Base-by-base conservation (phyloP, 1,140 invertebrate species). In the Copidosoma floridanum region DNA sequence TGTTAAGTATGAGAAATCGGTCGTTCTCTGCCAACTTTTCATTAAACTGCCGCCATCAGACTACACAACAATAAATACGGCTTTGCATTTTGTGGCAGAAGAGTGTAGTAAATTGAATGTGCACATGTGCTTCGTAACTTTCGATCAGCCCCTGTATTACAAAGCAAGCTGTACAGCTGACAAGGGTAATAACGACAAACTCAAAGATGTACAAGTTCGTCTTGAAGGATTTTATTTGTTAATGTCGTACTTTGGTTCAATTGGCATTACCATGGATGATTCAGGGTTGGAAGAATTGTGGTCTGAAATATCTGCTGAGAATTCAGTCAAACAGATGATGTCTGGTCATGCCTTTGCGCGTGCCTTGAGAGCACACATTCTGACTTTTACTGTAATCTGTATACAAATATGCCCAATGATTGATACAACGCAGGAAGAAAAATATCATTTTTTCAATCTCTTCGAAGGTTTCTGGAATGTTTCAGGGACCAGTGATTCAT, bases 201-300 rank as follows among this genome's bases (percentile, higher is more conserved):
- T 70, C 2, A 55, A 43, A 8, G 51, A 59, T 18, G 35, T 69
- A 51, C 37, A 64, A 41, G 57, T 70, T 0, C 61, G 69, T 24
- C 60, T 73, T 1, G 65, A 69, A 37, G 67, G 67, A 35, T 73
- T 73, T 67, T 69, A 73, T 67, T 41, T 76, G 27, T 63, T 74
- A 6, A 76, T 79, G 72, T 78, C 71, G 4, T 78, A 68, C 67
- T 14, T 78, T 48, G 72, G 69, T 63, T 53, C 70, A 54, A 74
- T 80, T 50, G 77, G 77, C 46, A 63, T 71, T 64, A 73, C 77
- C 64, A 79, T 79, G 73, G 62, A 73, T 63, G 75, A 71, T 61
- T 75, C 70, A 66, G 75, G 71, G 16, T 63, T 78, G 12, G 67
- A 77, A 64, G 69, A 77, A 66, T 32, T 72, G 38, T 68, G 73